Conservation (phyloP, 2,797 vertebrate species). For the Thaleichthys pacificus region DNA sequence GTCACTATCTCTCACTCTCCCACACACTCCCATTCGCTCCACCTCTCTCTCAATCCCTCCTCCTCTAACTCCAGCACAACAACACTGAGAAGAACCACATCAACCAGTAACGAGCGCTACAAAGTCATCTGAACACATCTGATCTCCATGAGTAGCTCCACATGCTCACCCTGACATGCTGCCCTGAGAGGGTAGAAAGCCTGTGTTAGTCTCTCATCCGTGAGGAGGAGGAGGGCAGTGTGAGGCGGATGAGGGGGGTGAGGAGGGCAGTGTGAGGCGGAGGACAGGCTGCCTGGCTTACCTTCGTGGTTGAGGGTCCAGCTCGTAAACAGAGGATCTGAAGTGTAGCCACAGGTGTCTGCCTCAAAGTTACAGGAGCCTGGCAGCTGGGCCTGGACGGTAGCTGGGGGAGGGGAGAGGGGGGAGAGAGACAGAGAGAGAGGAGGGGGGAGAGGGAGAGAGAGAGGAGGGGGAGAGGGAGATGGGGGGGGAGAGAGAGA, state of each 20-base stretch:
- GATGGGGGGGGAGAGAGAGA: too few relatives aligned
- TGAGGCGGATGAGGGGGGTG: too few relatives aligned
- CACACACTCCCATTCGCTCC: not conserved
- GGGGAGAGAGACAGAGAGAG: conserved; percentile 9
- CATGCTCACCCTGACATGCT: not conserved
- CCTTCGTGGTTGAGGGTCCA: conserved; percentile 87
- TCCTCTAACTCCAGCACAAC: not conserved
- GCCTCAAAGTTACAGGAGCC: conserved; percentile 90
- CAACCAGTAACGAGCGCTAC: conserved; percentile 14
- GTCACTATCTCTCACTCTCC: not conserved
- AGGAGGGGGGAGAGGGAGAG: not conserved
- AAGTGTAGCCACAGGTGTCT: conserved; percentile 83
- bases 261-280: not conserved
- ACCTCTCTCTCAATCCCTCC: not conserved
- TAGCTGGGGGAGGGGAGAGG: conserved; percentile 42
- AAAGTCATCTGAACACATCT: not conserved
- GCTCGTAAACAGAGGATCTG: conserved; percentile 73
- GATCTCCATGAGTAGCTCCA: not conserved
- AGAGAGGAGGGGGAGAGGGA: too few relatives aligned
- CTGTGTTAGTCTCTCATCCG: not conserved
- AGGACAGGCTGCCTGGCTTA: conserved; percentile 51
- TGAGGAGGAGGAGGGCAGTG: not conserved
- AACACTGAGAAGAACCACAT: conserved; percentile 1
- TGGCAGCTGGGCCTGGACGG: conserved; percentile 69
- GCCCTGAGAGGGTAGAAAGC: not conserved